phyloP scores from a whole-genome alignment of 2,888 invertebrate genomes.

The Invenusta paracnida region DNA sequence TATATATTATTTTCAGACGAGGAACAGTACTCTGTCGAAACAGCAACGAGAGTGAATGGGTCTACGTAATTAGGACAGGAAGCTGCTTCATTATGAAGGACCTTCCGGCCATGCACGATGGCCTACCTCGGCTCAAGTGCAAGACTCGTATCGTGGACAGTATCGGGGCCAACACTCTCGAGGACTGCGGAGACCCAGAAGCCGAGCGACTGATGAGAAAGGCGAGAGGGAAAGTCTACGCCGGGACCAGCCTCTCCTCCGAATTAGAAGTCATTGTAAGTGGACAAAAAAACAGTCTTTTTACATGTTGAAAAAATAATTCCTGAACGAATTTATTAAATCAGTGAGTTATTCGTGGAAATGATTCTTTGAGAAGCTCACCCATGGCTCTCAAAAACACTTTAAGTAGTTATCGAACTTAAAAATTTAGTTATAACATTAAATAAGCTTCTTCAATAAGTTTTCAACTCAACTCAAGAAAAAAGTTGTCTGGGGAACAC shows the following conservation, averaged over 20 bases:
- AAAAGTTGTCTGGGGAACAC: too few relatives aligned
- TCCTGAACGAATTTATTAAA: too few relatives aligned
- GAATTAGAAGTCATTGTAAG: slow-evolving; percentile 4
- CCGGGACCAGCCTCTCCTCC: not conserved
- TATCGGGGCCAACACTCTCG: not conserved
- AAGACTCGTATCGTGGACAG: slow-evolving; percentile 32
- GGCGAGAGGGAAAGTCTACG: not conserved
- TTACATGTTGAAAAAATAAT: too few relatives aligned
- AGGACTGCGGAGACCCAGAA: not conserved
- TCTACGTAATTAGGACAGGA: slow-evolving; percentile 57
- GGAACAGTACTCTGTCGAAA: slow-evolving; percentile 56
- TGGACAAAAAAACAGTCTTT: not conserved
- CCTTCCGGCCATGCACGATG: slow-evolving; percentile 50
- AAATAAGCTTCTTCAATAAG: too few relatives aligned
- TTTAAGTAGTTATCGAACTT: too few relatives aligned
- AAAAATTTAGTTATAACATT: too few relatives aligned
- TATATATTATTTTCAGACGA: too few relatives aligned
- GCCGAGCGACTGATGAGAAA: not conserved
- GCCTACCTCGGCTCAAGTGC: slow-evolving; percentile 47
- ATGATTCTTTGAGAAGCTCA: too few relatives aligned
- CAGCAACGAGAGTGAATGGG: slow-evolving; percentile 55
- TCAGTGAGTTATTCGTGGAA: too few relatives aligned
- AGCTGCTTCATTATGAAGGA: slow-evolving; percentile 55
- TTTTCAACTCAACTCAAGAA: too few relatives aligned
- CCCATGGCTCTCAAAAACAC: too few relatives aligned